Evolutionary conservation across 2,113 vertebrate genomes (phyloP).

Genomic region (Aegithalos caudatus): DNA sequence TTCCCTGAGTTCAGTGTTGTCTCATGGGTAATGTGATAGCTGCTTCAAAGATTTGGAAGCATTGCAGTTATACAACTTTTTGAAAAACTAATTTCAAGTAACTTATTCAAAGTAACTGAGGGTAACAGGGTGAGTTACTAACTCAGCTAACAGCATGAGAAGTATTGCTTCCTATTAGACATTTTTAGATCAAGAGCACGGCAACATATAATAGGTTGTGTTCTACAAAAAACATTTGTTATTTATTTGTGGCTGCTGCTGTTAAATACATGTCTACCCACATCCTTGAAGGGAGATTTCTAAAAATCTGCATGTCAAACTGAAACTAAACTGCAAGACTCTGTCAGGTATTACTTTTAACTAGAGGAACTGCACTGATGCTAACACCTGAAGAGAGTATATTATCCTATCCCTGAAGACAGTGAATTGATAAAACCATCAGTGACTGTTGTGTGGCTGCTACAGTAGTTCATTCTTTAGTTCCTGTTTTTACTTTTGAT

Average conservation of each 20-base stretch:
- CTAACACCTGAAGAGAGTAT: neutral
- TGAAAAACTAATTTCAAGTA: neutral
- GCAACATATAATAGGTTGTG: neutral
- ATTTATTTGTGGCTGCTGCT: neutral
- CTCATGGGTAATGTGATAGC: neutral
- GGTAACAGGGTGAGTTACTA: neutral
- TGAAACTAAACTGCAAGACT: neutral
- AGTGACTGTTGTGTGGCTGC: neutral
- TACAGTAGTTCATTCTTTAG: neutral
- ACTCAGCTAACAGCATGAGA: neutral
- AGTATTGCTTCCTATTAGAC: neutral
- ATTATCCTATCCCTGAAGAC: neutral
- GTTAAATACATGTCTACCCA: neutral
- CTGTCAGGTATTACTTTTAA: neutral
- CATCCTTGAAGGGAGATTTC: neutral
- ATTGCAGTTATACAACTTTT: neutral
- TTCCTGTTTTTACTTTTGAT: neutral
- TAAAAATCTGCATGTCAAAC: neutral
- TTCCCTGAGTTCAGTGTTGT: neutral
- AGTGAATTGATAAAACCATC: neutral
- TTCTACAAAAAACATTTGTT: neutral
- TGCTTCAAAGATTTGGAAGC: neutral
- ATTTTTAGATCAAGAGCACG: slow-evolving; percentile 6
- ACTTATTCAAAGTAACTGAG: neutral
- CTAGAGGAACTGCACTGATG: neutral